Base-by-base conservation (phyloP, 2,888 invertebrate genomes). In the Caradrina clavipalpis region DNA sequence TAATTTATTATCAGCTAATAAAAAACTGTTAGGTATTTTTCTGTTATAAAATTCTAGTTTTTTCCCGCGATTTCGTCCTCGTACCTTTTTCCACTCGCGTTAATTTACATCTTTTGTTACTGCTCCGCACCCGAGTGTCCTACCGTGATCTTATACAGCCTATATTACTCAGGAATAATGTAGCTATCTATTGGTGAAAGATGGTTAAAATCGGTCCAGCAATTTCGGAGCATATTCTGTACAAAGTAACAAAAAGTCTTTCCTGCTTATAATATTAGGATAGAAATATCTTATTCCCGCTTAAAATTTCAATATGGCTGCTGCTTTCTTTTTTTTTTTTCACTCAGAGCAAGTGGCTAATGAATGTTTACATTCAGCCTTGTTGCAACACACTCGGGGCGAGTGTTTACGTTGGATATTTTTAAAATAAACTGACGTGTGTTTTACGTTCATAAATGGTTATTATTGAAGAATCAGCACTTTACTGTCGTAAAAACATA, bases 321-420 rank as follows among this genome's bases (percentile, higher is more conserved):
- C 39, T 19, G 78, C 83, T 82, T 86, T 85, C 82, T 83, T 83
- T 83, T 85, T 84, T 83, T 85, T 78, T 80, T 73, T 71, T 72
- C 54, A 68, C 70, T 69, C 58, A 21, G 53, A 69, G 65, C 80
- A 78, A 79, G 75, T 69, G 76, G 72, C 62, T 69, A 63, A 69
- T 54, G 73, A 73, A 62, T 87, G 87, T 86, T 87, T 86, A 86
- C 86, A 87, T 79, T 84, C 73, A 76, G 82, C 80, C 71, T 80
- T 76, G 72, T 87, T 87, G 87, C 83, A 90, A 89, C 90, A 88
- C 70, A 54, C 67, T 57, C 35, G 47, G 49, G 35, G n/a, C 63
- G 64, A 73, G 62, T 71, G 85, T 83, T 84, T 83, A 87, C 83
- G 82, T 83, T 85, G 73, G 71, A 84, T 88, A 87, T 90, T 91